These are phyloP conservation scores for Nasonia oneida DNA, from an alignment of 2,888 invertebrate genomes.

Conservation along the genomic window DNA sequence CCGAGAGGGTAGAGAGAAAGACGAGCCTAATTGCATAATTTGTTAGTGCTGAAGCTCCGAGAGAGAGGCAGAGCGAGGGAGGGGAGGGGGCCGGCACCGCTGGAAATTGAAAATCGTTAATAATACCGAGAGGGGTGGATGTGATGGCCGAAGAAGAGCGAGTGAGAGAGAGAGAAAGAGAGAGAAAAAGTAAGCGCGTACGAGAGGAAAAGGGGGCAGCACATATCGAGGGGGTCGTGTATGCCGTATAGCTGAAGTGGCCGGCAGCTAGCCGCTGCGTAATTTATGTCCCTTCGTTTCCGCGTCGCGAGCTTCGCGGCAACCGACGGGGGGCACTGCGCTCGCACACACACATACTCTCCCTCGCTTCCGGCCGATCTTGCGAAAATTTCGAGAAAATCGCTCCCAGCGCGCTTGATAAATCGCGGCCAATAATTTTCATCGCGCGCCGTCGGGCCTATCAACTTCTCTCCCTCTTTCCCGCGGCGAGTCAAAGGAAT, in stretches of 20 bases:
- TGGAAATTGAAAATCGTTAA: conserved; percentile 76
- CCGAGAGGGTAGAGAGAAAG: conserved; percentile 59
- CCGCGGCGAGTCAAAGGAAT: conserved; percentile 62
- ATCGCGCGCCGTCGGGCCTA: conserved; percentile 66
- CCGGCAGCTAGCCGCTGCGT: conserved; percentile 69
- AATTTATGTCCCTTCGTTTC: conserved; percentile 78
- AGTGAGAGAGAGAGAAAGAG: conserved; percentile 25
- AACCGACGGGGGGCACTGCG: conserved; percentile 70
- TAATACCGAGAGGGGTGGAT: conserved; percentile 68
- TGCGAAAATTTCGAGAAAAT: conserved; percentile 76
- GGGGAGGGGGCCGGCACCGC: conserved; percentile 65
- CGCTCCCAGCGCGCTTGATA: conserved; percentile 70
- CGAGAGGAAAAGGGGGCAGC: conserved; percentile 62
- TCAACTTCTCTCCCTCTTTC: conserved; percentile 59
- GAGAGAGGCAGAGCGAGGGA: not conserved
- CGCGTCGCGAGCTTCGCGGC: conserved; percentile 74
- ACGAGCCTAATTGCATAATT: conserved; percentile 73
- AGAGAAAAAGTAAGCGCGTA: not conserved
- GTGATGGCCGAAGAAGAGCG: conserved; percentile 58
- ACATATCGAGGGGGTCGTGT: conserved; percentile 61
- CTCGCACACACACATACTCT: conserved; percentile 45
- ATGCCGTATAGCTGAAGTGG: conserved; percentile 67
- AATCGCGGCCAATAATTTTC: conserved; percentile 74
- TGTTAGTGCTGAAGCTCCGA: conserved; percentile 68
- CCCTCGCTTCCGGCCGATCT: conserved; percentile 62